Evolutionary conservation across 2,113 vertebrate species (phyloP).

Genomic region (Collichthys lucidus): DNA sequence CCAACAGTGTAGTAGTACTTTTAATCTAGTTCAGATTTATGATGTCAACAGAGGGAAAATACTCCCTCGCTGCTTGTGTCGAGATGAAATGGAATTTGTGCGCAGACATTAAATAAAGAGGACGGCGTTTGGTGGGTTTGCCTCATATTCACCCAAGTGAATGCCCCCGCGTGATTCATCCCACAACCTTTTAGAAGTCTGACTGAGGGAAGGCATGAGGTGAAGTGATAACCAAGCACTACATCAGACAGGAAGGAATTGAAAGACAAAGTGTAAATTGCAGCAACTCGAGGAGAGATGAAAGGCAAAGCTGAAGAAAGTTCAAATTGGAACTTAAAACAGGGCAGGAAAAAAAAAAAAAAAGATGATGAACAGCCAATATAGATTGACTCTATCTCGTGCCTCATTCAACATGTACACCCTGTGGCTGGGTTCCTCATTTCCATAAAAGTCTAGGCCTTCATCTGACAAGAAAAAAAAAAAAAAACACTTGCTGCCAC

Average conservation of each 20-base stretch:
- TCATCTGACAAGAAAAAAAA: conserved; percentile 74
- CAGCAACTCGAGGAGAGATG: conserved; percentile 76
- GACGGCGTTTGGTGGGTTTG: conserved; percentile 61
- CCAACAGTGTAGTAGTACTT: conserved; percentile 72
- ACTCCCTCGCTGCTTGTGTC: conserved; percentile 66
- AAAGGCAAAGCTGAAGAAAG: conserved; percentile 77
- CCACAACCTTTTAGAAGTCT: conserved; percentile 72
- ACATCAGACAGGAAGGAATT: conserved; percentile 76
- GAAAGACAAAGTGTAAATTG: conserved; percentile 81
- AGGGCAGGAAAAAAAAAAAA: conserved; percentile 59
- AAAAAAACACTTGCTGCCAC: conserved; percentile 69
- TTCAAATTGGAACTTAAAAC: conserved; percentile 82
- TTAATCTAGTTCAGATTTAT: conserved; percentile 81
- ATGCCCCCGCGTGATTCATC: conserved; percentile 74
- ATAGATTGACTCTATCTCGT: conserved; percentile 80
- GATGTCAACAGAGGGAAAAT: conserved; percentile 77
- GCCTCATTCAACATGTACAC: conserved; percentile 80
- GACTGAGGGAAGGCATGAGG: conserved; percentile 63
- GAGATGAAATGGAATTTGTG: conserved; percentile 75
- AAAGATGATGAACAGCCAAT: conserved; percentile 81
- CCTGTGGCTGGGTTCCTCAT: conserved; percentile 81
- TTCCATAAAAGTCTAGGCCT: conserved; percentile 83
- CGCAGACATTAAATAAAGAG: conserved; percentile 77
- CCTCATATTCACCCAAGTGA: conserved; percentile 66
- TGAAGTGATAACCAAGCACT: conserved; percentile 78